Percentiles rank a stretch among this genome's conserved stretches.
Conservation (phyloP, 1,140 invertebrate species). For the Ephestia elutella region DNA sequence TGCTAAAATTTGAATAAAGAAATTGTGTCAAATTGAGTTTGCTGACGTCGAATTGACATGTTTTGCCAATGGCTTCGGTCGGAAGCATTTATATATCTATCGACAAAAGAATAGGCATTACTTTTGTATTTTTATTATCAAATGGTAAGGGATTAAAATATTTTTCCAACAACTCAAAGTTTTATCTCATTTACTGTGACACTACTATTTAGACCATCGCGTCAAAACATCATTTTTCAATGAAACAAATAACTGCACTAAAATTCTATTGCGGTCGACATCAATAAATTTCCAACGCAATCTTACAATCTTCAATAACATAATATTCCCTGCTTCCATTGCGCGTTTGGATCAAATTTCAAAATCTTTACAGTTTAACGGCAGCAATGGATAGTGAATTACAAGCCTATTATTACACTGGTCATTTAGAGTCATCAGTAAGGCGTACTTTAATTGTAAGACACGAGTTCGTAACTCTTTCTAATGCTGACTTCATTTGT, state of each 20-base stretch:
- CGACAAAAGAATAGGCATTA: no score
- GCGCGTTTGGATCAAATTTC: not conserved
- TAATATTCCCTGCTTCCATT: slow-evolving; percentile 11
- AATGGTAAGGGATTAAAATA: no score
- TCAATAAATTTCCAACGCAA: slow-evolving; percentile 21
- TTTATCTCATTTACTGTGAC: no score
- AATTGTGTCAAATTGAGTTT: no score
- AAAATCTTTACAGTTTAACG: not conserved
- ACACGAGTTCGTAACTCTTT: slow-evolving; percentile 11
- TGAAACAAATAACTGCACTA: slow-evolving; percentile 25
- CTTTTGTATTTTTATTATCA: no score
- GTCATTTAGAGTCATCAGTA: slow-evolving; percentile 11
- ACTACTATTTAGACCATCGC: no score
- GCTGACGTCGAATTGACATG: no score
- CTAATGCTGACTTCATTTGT: slow-evolving; percentile 10
- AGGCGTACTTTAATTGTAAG: slow-evolving; percentile 18
- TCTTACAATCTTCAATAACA: slow-evolving; percentile 14
- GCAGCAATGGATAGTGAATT: not conserved
- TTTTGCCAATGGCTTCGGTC: no score
- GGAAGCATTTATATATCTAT: no score
- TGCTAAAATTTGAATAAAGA: no score
- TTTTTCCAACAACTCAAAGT: no score
- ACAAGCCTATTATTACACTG: not conserved
- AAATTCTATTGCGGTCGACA: slow-evolving; percentile 25
- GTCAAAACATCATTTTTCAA: slow-evolving; percentile 9